Base-by-base conservation (phyloP, 2,113 vertebrate species). In the Carassius gibelio region DNA sequence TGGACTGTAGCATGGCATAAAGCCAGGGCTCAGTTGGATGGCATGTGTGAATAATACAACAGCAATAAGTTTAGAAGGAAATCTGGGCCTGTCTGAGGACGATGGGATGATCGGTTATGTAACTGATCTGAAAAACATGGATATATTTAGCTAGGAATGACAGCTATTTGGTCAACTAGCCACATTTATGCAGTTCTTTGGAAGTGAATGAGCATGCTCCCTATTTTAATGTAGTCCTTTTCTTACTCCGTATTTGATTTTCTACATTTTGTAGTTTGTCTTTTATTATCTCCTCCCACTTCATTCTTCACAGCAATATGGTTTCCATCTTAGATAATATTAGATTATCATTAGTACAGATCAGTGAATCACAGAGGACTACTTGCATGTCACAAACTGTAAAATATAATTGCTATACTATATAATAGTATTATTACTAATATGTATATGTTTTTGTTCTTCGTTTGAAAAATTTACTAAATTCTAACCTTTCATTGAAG, bases 51-150 rank as follows among this genome's bases (percentile, higher is more conserved):
- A 19, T 59, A 71, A 14, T 21, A 55, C 17, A 55, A 82, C 26
- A 57, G 80, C 8, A 79, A 42, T 23, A 81, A 19, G 36, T 66
- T 81, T 48, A 4, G 26, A 10, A 72, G 66, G 50, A 59, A 83
- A 72, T 72, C 68, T 72, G 81, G 14, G 26, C 21, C 81, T 52
- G 62, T 34, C 79, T 81, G 50, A 42, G 68, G 26, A 55, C 59
- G 21, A 83, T 71, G 50, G 11, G 30, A 82, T 13, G 19, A 15
- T 17, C 3, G 2, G 48, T 59, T 82, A 42, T 82, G 30, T 26
- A 83, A 57, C 50, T 57, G 45, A 72, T 83, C 52, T 72, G 15
- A 83, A 71, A 83, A 83, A 83, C 81, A 74, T 82, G 45, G 30
- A 9, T 36, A 15, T 69, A n/a, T 71, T 71, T 21, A 34, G 64